These are phyloP conservation scores for Phymanthus crucifer DNA, from an alignment of 92 coral and sea anemone species.

Conservation along the genomic window DNA sequence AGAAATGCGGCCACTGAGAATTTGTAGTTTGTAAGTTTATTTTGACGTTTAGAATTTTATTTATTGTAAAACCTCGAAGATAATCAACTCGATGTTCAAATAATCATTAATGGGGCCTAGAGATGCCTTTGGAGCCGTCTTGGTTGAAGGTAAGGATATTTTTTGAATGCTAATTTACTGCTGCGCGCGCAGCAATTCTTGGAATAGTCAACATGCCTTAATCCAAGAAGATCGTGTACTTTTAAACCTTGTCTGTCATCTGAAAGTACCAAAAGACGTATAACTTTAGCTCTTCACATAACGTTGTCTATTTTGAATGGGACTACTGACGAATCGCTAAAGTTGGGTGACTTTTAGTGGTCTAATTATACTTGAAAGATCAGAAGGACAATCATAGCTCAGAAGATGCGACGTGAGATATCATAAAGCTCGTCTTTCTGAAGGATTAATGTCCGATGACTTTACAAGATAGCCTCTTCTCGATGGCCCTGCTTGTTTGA, in stretches of 20 bases:
- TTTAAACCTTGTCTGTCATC: constrained; percentile 12
- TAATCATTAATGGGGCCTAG: background rate
- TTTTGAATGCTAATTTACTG: too few relatives aligned
- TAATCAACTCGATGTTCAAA: too few relatives aligned
- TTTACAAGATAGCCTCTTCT: constrained; percentile 5
- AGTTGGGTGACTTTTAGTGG: constrained; percentile 5
- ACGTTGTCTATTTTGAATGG: background rate
- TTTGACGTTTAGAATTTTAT: too few relatives aligned
- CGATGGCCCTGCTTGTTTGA: constrained; percentile 16
- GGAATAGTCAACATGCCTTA: background rate
- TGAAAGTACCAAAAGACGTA: constrained; percentile 12
- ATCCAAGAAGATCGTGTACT: background rate
- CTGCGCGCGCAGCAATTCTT: background rate
- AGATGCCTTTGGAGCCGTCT: too few relatives aligned
- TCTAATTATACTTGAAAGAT: constrained; percentile 9
- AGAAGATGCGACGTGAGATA: constrained; percentile 8
- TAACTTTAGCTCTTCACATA: constrained; percentile 19
- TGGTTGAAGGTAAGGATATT: too few relatives aligned
- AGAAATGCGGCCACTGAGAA: too few relatives aligned
- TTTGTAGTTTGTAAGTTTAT: too few relatives aligned
- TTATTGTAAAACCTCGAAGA: too few relatives aligned
- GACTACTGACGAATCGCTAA: background rate
- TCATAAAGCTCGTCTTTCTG: constrained; percentile 2
- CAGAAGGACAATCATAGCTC: constrained; percentile 13
- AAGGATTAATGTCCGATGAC: constrained; percentile 21